phyloP scores from a whole-genome alignment of 2,888 invertebrate genomes.

The Mylabris sibirica region DNA sequence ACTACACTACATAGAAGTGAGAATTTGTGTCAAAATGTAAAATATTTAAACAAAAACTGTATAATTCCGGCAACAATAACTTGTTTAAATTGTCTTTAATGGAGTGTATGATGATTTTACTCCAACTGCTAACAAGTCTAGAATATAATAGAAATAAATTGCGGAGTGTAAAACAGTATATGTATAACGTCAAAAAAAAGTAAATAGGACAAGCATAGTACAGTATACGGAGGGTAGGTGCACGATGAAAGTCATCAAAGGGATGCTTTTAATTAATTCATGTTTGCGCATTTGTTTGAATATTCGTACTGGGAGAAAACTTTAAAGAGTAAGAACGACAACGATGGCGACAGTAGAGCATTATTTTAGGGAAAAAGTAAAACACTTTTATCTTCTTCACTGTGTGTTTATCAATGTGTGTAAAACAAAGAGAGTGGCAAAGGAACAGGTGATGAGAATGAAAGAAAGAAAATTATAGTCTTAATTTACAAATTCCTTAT shows the following conservation, averaged over 20 bases:
- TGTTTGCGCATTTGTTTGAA: slow-evolving; percentile 7
- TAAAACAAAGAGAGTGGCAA: neutral
- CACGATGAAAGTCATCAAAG: slow-evolving; percentile 7
- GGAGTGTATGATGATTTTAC: neutral
- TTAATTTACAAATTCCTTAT: slow-evolving; percentile 28
- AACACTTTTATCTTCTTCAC: neutral
- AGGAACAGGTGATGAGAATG: neutral
- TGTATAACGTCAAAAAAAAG: neutral
- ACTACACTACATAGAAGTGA: too few species aligned
- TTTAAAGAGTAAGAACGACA: too few species aligned
- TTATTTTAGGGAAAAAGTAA: neutral
- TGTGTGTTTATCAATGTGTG: neutral
- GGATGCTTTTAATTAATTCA: slow-evolving; percentile 9
- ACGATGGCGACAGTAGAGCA: too few species aligned
- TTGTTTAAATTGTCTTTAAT: neutral
- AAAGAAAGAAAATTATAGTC: slow-evolving; percentile 18
- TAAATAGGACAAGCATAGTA: neutral
- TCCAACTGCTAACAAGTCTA: neutral
- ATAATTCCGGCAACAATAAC: too few species aligned
- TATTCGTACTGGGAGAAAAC: too few species aligned
- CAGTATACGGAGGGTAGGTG: neutral
- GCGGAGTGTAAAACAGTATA: neutral
- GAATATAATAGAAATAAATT: neutral
- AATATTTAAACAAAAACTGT: too few species aligned
- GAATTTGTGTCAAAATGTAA: too few species aligned